Conservation (phyloP, 2,797 vertebrate genomes). For the Lophotriccus pileatus region DNA sequence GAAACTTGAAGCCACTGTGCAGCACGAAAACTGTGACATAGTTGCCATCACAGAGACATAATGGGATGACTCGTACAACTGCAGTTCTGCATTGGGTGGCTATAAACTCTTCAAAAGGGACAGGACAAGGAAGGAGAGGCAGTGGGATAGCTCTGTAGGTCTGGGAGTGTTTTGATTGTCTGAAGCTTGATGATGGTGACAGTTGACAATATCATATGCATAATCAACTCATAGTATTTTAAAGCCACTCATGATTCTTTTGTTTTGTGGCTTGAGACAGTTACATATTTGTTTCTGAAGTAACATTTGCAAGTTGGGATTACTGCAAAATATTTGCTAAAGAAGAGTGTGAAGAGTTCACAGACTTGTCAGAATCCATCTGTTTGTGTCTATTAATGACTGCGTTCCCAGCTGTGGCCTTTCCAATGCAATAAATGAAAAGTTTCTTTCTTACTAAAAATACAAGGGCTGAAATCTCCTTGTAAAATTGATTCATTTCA, state of each 20-base stretch:
- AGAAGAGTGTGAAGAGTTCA: slow-evolving; percentile 53
- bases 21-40: neutral
- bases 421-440: slow-evolving; percentile 30
- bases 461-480: neutral
- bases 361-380: slow-evolving; percentile 62
- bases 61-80: neutral
- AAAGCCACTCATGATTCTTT: neutral
- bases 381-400: slow-evolving; percentile 57
- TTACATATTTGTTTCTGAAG: slow-evolving; percentile 62
- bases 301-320: slow-evolving; percentile 54
- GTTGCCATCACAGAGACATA: neutral
- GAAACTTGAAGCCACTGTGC: too few species aligned
- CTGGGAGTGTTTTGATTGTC: neutral
- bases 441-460: slow-evolving; percentile 39
- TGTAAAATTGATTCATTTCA: slow-evolving; percentile 53
- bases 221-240: neutral
- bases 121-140: neutral
- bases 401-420: slow-evolving; percentile 56
- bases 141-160: neutral
- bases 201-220: neutral
- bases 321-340: slow-evolving; percentile 69
- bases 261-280: neutral
- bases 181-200: neutral
- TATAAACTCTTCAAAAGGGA: neutral
- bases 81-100: neutral